phyloP scores from a whole-genome alignment of 2,113 vertebrate species.

The Balaeniceps rex region DNA sequence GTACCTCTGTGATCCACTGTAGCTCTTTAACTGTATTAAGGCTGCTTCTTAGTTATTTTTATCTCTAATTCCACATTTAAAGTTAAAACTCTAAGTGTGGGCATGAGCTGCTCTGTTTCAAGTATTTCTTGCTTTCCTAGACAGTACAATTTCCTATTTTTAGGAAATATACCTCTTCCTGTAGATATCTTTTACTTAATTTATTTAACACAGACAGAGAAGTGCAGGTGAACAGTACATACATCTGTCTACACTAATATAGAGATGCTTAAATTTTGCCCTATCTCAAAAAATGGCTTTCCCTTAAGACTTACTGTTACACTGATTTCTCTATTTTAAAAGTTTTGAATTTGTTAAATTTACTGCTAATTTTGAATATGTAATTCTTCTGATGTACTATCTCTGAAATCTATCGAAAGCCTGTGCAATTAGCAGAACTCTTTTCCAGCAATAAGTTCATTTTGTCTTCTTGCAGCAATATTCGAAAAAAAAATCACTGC shows the following conservation, averaged over 20 bases:
- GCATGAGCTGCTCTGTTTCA: background rate
- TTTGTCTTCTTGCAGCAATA: background rate
- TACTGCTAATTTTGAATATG: background rate
- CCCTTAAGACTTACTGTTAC: background rate
- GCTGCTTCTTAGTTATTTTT: background rate
- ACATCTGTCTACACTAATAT: background rate
- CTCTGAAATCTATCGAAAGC: background rate
- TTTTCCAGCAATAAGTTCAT: background rate
- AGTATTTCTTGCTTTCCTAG: background rate
- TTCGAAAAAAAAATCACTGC: background rate
- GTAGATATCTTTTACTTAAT: background rate
- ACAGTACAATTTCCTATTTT: background rate
- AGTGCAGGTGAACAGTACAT: background rate
- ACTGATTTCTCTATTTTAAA: background rate
- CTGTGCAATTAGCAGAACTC: background rate
- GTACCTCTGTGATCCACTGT: background rate
- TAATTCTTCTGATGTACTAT: background rate
- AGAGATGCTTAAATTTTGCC: background rate
- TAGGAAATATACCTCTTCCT: background rate
- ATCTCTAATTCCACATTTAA: background rate
- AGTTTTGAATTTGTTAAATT: background rate
- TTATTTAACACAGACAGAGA: background rate
- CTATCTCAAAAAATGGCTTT: background rate
- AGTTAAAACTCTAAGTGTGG: background rate
- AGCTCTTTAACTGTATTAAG: background rate